phyloP scores from a whole-genome alignment of 1,140 invertebrate genomes.

The Scaptomyza hsui region DNA sequence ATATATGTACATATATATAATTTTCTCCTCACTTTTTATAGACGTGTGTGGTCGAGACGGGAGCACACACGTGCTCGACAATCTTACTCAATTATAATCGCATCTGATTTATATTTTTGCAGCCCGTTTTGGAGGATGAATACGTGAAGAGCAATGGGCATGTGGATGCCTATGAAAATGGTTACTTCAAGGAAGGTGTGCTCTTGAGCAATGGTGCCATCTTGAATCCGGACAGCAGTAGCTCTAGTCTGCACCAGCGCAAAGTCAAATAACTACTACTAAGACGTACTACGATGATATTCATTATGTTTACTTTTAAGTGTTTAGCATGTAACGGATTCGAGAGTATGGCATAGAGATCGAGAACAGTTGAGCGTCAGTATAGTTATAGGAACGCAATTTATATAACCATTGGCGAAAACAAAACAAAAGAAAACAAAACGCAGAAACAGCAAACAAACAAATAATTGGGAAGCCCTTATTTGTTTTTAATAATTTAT shows the following conservation, averaged over 20 bases:
- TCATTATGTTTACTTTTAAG: slow-evolving; percentile 74
- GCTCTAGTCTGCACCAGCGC: slow-evolving; percentile 84
- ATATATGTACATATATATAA: neutral
- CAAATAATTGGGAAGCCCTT: slow-evolving; percentile 8
- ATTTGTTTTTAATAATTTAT: slow-evolving; percentile 63
- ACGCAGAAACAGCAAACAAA: slow-evolving; percentile 39
- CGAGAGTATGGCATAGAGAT: slow-evolving; percentile 44
- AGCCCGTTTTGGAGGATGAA: slow-evolving; percentile 85
- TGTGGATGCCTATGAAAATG: slow-evolving; percentile 56
- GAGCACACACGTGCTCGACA: slow-evolving; percentile 21
- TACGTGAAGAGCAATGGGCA: slow-evolving; percentile 60
- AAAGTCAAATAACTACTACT: slow-evolving; percentile 84
- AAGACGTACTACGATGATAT: slow-evolving; percentile 76
- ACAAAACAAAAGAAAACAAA: slow-evolving; percentile 30
- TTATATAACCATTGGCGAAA: slow-evolving; percentile 16
- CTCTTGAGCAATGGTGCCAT: slow-evolving; percentile 78
- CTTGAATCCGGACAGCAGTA: slow-evolving; percentile 82
- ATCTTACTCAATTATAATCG: slow-evolving; percentile 4
- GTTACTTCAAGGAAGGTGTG: slow-evolving; percentile 77
- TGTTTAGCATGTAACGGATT: slow-evolving; percentile 70
- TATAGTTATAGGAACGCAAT: slow-evolving; percentile 29
- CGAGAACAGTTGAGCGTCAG: slow-evolving; percentile 25
- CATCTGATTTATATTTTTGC: slow-evolving; percentile 45
- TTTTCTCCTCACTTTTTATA: neutral
- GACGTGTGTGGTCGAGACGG: neutral